These are phyloP conservation scores for Pangasianodon gigas DNA, from an alignment of 2,113 vertebrate genomes.

Conservation along the genomic window DNA sequence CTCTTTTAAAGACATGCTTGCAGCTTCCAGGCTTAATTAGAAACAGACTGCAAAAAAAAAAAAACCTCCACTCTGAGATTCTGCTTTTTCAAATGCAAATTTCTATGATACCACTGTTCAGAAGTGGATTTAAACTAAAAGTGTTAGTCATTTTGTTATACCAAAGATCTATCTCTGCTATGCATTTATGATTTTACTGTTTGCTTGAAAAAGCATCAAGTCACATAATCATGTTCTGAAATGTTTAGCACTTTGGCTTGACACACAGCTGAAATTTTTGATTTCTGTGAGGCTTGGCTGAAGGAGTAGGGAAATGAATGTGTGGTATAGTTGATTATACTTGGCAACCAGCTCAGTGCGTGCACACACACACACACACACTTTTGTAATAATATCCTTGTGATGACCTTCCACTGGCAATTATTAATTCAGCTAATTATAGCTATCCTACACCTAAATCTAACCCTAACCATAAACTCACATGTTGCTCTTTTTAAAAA, in stretches of 20 bases:
- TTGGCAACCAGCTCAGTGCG: not conserved
- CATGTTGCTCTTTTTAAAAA: not conserved
- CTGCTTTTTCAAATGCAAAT: not conserved
- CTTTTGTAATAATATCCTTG: not conserved
- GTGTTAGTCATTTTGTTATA: not conserved
- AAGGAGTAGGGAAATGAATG: not conserved
- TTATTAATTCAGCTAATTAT: not conserved
- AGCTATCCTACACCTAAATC: not conserved
- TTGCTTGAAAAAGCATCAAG: not conserved
- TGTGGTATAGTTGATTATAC: conserved; percentile 31
- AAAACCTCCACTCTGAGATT: conserved; percentile 5
- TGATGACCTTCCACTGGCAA: not conserved
- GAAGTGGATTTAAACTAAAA: not conserved
- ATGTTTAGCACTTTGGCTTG: conserved; percentile 18
- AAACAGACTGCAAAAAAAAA: conserved; percentile 39
- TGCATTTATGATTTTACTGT: not conserved
- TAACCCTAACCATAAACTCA: not conserved
- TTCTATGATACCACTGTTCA: not conserved
- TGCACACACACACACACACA: not conserved
- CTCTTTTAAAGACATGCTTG: conserved; percentile 48
- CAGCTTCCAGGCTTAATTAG: conserved; percentile 47
- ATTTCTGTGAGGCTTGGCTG: conserved; percentile 25
- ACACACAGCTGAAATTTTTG: not conserved
- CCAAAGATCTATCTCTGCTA: not conserved
- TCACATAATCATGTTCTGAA: not conserved